Evolutionary conservation across 1,140 invertebrate species (phyloP).

Genomic region (Teleopsis dalmanni): DNA sequence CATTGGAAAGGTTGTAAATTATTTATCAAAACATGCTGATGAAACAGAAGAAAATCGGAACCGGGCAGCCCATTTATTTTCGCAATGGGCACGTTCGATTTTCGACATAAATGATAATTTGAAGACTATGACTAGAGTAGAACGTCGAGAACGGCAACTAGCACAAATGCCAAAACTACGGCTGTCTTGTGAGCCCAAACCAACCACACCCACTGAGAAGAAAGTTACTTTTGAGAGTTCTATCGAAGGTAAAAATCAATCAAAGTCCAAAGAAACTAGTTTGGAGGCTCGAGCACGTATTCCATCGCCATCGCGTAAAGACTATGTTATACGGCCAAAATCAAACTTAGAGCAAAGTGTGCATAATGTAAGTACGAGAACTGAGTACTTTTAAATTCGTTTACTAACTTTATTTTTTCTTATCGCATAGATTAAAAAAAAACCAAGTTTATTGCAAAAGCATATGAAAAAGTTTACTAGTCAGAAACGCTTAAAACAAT

Average conservation of each 20-base stretch:
- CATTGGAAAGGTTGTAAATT: slow-evolving; percentile 98
- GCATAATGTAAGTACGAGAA: slow-evolving; percentile 55
- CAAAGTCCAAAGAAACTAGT: slow-evolving; percentile 88
- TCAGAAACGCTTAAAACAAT: slow-evolving; percentile 69
- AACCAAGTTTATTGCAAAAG: slow-evolving; percentile 79
- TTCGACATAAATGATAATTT: slow-evolving; percentile 95
- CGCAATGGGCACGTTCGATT: slow-evolving; percentile 93
- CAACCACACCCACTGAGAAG: slow-evolving; percentile 30
- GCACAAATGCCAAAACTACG: slow-evolving; percentile 72
- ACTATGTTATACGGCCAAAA: slow-evolving; percentile 91
- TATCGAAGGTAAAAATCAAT: slow-evolving; percentile 37
- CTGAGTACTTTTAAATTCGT: no score
- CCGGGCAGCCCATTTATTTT: slow-evolving; percentile 85
- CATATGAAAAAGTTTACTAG: slow-evolving; percentile 86
- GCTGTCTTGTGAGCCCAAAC: slow-evolving; percentile 44
- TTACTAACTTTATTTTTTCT: no score
- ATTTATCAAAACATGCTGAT: slow-evolving; percentile 96
- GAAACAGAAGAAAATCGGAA: slow-evolving; percentile 92
- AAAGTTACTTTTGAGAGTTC: slow-evolving; percentile 52
- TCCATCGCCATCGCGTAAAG: slow-evolving; percentile 89
- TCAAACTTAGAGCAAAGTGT: slow-evolving; percentile 83
- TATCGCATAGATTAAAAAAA: slow-evolving; percentile 58
- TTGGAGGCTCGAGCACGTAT: slow-evolving; percentile 92
- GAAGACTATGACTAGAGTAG: slow-evolving; percentile 77
- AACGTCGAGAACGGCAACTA: slow-evolving; percentile 83